Evolutionary conservation across 2,888 invertebrate species (phyloP).

Genomic region (Hermaeophaga mercurialis): DNA sequence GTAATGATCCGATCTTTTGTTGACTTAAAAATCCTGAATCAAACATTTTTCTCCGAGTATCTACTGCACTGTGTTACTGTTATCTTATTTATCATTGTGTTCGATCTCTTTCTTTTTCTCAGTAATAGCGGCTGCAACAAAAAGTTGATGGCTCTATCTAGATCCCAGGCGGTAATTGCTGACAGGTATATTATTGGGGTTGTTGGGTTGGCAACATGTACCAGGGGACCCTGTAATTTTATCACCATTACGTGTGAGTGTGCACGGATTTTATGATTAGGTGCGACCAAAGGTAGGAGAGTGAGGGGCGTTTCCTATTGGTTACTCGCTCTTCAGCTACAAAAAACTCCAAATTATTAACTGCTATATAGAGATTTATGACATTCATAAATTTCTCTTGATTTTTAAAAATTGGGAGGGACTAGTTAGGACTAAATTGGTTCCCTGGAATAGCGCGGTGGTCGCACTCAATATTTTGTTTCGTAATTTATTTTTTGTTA

Average conservation of each 20-base stretch:
- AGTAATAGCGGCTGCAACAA: conserved; percentile 30
- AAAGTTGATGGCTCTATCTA: conserved; percentile 44
- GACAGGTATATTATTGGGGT: conserved; percentile 42
- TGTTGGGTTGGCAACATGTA: conserved; percentile 29
- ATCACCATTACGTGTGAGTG: conserved; percentile 34
- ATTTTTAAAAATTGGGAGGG: not conserved
- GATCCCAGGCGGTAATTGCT: conserved; percentile 42
- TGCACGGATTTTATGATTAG: conserved; percentile 20
- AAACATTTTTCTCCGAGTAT: too few species aligned
- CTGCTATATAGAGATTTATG: not conserved
- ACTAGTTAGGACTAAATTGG: not conserved
- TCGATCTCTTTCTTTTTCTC: conserved; percentile 24
- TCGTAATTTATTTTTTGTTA: too few species aligned
- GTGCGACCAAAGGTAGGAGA: conserved; percentile 10
- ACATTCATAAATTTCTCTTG: conserved; percentile 2
- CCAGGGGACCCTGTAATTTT: conserved; percentile 35
- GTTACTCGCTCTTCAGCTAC: conserved; percentile 3
- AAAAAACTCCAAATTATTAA: conserved; percentile 8
- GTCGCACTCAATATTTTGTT: too few species aligned
- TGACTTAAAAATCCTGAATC: too few species aligned
- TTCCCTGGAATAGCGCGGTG: not conserved
- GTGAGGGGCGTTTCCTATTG: conserved; percentile 4
- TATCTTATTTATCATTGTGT: conserved; percentile 21
- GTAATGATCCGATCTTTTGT: too few species aligned
- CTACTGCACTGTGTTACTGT: conserved; percentile 4